phyloP scores from a whole-genome alignment of 2,797 vertebrate genomes.

The Lacerta viridis region DNA sequence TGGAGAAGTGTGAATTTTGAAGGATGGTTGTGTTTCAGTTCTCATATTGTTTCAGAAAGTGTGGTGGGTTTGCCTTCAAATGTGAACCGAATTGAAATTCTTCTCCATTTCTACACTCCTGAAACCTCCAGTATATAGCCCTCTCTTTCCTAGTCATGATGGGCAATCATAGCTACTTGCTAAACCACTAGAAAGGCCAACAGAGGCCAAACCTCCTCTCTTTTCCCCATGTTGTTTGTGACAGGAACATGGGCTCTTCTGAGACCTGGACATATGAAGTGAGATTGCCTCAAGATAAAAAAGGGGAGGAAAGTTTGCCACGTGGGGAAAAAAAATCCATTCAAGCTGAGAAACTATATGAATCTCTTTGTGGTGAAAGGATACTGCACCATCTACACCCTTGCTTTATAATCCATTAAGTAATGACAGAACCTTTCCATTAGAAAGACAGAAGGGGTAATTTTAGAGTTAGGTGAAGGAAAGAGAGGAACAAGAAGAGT shows the following conservation, averaged over 20 bases:
- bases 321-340: background rate
- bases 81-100: too few relatives aligned
- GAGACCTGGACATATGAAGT: background rate
- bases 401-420: constrained; percentile 6
- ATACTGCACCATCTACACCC: background rate
- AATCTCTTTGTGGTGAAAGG: background rate
- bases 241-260: background rate
- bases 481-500: background rate
- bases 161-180: background rate
- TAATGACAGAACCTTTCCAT: background rate
- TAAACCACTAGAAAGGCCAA: background rate
- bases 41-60: too few relatives aligned
- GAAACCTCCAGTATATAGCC: background rate
- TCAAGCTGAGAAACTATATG: background rate
- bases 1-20: too few relatives aligned
- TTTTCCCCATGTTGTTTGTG: background rate
- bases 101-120: background rate
- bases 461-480: background rate
- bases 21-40: too few relatives aligned
- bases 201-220: background rate
- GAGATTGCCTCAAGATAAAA: background rate
- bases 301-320: background rate
- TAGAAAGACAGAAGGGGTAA: background rate
- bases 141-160: constrained; percentile 1
- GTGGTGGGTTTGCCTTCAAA: too few relatives aligned